Conservation (phyloP, 2,888 invertebrate genomes). For the Brachyptera putata region DNA sequence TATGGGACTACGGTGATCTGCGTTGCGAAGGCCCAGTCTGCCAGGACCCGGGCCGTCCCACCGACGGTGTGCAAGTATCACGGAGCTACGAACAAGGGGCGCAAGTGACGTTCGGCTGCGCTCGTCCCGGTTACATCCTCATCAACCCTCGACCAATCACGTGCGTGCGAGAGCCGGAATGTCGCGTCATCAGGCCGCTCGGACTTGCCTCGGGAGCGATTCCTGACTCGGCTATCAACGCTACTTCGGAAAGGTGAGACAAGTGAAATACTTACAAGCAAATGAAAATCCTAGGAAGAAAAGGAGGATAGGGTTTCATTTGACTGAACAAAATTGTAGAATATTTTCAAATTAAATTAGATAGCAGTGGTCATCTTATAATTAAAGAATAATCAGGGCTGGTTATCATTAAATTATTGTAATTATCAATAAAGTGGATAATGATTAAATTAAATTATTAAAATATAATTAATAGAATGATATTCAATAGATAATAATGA, state of each 20-base stretch:
- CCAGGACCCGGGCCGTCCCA: slow-evolving; percentile 90
- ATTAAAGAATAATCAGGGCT: no score
- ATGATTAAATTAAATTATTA: no score
- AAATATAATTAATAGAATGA: no score
- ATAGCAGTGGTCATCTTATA: no score
- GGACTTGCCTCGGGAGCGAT: slow-evolving; percentile 89
- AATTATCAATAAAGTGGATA: no score
- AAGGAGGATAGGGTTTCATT: no score
- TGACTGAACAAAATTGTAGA: no score
- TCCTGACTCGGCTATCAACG: slow-evolving; percentile 92
- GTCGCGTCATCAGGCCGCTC: slow-evolving; percentile 85
- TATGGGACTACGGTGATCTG: slow-evolving; percentile 96
- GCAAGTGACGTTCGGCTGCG: slow-evolving; percentile 86
- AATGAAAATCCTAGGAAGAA: no score
- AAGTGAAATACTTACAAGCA: no score
- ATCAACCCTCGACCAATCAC: slow-evolving; percentile 88
- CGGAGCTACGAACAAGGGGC: slow-evolving; percentile 85
- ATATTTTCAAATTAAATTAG: no score
- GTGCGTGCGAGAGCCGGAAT: slow-evolving; percentile 89
- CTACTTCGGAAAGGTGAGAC: slow-evolving; percentile 73
- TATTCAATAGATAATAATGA: no score
- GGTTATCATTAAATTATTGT: neutral
- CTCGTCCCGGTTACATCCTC: slow-evolving; percentile 86
- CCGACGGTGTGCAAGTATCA: slow-evolving; percentile 83
- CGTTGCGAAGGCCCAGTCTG: slow-evolving; percentile 96